Percentiles rank a stretch among this genome's conserved stretches.
These are phyloP conservation scores for Chamaetylas fuelleborni DNA, from an alignment of 2,113 vertebrate genomes.

Conservation along the genomic window DNA sequence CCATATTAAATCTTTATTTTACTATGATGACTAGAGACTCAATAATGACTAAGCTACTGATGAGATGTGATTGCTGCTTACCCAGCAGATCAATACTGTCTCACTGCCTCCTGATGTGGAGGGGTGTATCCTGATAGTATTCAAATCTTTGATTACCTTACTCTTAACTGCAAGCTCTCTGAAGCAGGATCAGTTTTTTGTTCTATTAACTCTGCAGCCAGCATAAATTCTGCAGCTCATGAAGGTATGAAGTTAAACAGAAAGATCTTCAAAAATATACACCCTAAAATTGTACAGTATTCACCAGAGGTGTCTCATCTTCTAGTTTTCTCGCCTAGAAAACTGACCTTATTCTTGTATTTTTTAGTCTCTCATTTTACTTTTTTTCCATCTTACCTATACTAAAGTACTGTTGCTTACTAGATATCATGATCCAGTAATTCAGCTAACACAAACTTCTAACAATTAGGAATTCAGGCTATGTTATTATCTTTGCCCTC, in stretches of 20 bases:
- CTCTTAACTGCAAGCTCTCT: not conserved
- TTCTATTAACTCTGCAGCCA: not conserved
- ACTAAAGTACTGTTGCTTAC: not conserved
- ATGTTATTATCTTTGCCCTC: not conserved
- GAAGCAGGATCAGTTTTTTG: not conserved
- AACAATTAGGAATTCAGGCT: not conserved
- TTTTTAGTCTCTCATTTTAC: not conserved
- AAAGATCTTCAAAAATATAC: not conserved
- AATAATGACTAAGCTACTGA: constrained; percentile 42
- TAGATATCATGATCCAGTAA: not conserved
- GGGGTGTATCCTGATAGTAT: not conserved
- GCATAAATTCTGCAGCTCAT: not conserved
- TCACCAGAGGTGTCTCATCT: not conserved
- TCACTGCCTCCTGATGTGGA: not conserved
- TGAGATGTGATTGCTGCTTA: constrained; percentile 55
- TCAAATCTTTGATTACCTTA: not conserved
- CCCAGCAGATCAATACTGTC: constrained; percentile 51
- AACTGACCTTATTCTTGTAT: not conserved
- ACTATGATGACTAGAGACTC: constrained; percentile 46
- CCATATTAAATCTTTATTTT: constrained; percentile 32
- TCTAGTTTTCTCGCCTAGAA: not conserved
- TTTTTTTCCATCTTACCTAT: not conserved
- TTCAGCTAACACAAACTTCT: not conserved
- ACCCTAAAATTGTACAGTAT: not conserved
- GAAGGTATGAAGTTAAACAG: not conserved